These are phyloP conservation scores for Drosophila vallismaia DNA, from an alignment of 2,888 invertebrate genomes.

Conservation along the genomic window DNA sequence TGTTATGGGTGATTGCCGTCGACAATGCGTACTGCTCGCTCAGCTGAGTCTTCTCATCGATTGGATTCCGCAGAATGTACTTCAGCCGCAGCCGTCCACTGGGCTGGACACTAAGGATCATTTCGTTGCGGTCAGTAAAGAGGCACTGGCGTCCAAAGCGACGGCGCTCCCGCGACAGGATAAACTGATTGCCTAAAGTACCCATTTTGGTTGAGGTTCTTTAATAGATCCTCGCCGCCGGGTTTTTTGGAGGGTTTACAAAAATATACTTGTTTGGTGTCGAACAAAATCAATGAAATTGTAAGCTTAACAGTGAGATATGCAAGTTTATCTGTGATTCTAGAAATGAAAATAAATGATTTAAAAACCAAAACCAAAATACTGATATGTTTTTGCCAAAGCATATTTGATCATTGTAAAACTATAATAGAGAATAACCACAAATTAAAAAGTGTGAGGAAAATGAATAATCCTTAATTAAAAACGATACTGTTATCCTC, in stretches of 20 bases:
- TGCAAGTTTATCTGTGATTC: neutral
- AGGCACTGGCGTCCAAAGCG: slow-evolving; percentile 90
- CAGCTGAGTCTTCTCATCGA: slow-evolving; percentile 86
- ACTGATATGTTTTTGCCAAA: neutral
- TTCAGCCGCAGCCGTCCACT: slow-evolving; percentile 85
- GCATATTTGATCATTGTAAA: neutral
- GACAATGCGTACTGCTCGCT: slow-evolving; percentile 83
- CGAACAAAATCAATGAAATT: neutral
- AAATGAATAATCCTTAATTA: too few species aligned
- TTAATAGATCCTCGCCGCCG: neutral
- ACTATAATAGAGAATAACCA: neutral
- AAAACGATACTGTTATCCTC: too few species aligned
- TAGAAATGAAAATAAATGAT: neutral
- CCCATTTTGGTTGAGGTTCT: slow-evolving; percentile 19
- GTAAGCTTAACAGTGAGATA: neutral
- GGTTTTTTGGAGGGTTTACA: neutral
- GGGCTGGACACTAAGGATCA: slow-evolving; percentile 87
- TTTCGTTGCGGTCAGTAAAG: slow-evolving; percentile 88
- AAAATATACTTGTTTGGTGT: neutral
- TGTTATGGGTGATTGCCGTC: slow-evolving; percentile 80
- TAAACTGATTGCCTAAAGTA: slow-evolving; percentile 62
- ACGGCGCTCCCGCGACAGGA: slow-evolving; percentile 85
- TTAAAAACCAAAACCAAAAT: neutral
- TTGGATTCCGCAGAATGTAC: slow-evolving; percentile 87
- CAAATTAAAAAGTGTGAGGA: too few species aligned